These are phyloP conservation scores for Gonocerus acuteangulatus DNA, from an alignment of 2,888 invertebrate species.

Conservation along the genomic window DNA sequence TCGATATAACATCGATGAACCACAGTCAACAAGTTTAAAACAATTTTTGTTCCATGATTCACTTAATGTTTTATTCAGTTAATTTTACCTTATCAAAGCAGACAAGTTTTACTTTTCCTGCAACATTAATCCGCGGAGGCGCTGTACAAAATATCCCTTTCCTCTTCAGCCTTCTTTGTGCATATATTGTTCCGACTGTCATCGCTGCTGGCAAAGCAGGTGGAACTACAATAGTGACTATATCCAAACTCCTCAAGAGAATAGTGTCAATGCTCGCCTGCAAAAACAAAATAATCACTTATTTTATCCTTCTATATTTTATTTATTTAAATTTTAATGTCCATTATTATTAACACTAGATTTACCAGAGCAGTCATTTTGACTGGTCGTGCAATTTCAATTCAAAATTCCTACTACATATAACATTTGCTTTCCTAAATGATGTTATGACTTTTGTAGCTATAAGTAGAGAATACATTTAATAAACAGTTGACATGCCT, in stretches of 20 bases:
- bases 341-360: too few species aligned
- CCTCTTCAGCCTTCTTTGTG: constrained; percentile 60
- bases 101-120: constrained; percentile 70
- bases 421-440: too few species aligned
- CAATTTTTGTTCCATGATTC: too few species aligned
- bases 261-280: constrained; percentile 51
- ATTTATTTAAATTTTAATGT: background rate
- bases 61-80: too few species aligned
- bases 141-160: constrained; percentile 70
- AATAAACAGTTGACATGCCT: too few species aligned
- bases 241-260: constrained; percentile 71
- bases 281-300: background rate
- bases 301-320: background rate
- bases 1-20: too few species aligned
- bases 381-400: too few species aligned
- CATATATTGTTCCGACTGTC: constrained; percentile 73
- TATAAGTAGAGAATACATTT: too few species aligned
- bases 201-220: constrained; percentile 85
- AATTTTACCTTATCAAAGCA: constrained; percentile 88
- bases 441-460: too few species aligned
- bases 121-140: constrained; percentile 67
- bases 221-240: constrained; percentile 87
- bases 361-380: too few species aligned
- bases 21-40: too few species aligned
- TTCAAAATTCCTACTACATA: too few species aligned